These are phyloP conservation scores for Aphaenogaster rudis DNA, from an alignment of 1,140 invertebrate genomes.

Conservation along the genomic window DNA sequence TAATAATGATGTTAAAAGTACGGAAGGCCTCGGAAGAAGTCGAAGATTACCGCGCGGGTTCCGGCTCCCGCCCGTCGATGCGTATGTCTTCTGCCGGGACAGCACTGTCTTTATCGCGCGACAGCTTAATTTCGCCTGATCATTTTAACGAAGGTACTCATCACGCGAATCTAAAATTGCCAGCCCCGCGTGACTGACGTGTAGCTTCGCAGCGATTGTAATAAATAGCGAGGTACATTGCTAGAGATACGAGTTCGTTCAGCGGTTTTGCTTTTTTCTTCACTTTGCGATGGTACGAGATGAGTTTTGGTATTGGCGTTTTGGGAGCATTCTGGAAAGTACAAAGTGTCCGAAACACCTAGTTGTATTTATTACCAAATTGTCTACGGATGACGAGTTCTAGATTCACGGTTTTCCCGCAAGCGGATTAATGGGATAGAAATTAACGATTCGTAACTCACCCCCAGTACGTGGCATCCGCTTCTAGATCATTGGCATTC, in stretches of 20 bases:
- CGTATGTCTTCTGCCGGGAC: not conserved
- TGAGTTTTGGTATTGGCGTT: not conserved
- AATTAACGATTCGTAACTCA: constrained; percentile 32
- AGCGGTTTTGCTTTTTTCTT: not conserved
- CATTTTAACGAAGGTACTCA: not conserved
- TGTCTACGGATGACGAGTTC: not conserved
- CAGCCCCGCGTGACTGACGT: not conserved
- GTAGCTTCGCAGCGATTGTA: not conserved
- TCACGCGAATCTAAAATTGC: not conserved
- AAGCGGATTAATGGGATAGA: not conserved
- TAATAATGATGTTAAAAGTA: not conserved
- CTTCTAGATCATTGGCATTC: constrained; percentile 35
- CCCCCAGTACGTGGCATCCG: constrained; percentile 50
- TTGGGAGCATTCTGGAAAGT: too few relatives aligned
- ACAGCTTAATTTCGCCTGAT: not conserved
- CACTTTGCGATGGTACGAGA: not conserved
- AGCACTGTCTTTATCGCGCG: not conserved
- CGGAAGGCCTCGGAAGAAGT: not conserved
- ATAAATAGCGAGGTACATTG: not conserved
- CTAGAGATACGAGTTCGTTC: not conserved
- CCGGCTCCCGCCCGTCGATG: not conserved
- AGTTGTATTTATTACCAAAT: not conserved
- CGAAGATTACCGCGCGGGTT: not conserved
- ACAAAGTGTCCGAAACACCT: not conserved
- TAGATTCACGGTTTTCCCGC: not conserved